These are phyloP conservation scores for Apostichopus leukothele DNA, from an alignment of 53 echinoderm and acorn worm genomes.

Conservation along the genomic window DNA sequence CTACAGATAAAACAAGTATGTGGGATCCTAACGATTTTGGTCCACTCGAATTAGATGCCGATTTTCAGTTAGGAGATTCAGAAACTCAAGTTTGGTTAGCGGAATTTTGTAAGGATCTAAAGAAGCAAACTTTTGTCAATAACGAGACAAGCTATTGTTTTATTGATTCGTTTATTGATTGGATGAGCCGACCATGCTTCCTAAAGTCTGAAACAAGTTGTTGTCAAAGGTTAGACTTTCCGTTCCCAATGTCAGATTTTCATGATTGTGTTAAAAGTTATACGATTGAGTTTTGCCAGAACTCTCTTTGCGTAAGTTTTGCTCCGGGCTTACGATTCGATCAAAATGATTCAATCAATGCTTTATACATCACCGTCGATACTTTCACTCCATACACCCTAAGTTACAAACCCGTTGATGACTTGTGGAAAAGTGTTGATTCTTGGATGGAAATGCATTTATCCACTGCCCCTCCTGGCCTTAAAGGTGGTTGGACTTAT, in stretches of 20 bases:
- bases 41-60: constrained; percentile 20
- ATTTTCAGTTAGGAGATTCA: constrained; percentile 49
- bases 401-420: constrained; percentile 49
- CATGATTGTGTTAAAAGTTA: constrained; percentile 31
- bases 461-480: constrained; percentile 58
- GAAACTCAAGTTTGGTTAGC: constrained; percentile 62
- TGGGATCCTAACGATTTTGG: constrained; percentile 59
- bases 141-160: constrained; percentile 42
- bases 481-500: constrained; percentile 66
- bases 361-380: constrained; percentile 33
- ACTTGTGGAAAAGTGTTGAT: constrained; percentile 65
- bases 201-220: constrained; percentile 20
- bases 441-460: constrained; percentile 56
- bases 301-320: background rate
- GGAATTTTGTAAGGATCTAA: constrained; percentile 56
- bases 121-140: constrained; percentile 42
- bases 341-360: constrained; percentile 41
- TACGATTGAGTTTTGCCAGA: background rate
- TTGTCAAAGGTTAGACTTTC: constrained; percentile 58
- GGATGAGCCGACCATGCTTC: constrained; percentile 55
- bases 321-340: constrained; percentile 49
- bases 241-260: constrained; percentile 47
- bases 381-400: constrained; percentile 23
- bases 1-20: background rate
- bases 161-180: constrained; percentile 51